Conservation (phyloP, 2,888 invertebrate species). For the Uropetala carovei region DNA sequence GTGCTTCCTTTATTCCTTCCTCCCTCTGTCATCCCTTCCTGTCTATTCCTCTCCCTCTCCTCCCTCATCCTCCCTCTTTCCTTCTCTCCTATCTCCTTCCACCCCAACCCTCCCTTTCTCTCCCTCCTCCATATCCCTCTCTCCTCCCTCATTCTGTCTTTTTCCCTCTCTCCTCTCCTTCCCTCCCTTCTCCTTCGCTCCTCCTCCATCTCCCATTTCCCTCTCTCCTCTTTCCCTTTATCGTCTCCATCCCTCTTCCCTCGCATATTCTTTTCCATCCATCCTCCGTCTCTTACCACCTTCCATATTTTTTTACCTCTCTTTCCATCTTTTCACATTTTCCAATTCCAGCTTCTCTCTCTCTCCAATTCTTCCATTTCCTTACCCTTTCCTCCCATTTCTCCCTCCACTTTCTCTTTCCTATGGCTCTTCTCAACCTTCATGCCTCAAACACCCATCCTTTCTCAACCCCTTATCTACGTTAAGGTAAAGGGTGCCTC, state of each 20-base stretch:
- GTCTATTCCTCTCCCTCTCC: background rate
- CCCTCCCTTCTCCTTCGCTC: background rate
- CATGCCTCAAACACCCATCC: background rate
- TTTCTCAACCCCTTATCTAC: constrained; percentile 1
- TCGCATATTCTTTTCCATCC: too few species aligned
- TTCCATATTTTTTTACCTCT: too few species aligned
- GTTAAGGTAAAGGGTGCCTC: constrained; percentile 10
- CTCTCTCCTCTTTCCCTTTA: background rate
- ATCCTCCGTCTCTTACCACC: too few species aligned
- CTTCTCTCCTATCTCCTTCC: too few species aligned
- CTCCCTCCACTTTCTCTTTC: background rate
- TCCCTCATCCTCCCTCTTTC: background rate
- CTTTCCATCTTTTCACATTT: too few species aligned
- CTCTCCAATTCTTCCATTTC: background rate
- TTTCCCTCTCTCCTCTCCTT: background rate
- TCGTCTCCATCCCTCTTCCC: background rate
- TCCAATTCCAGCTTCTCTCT: background rate
- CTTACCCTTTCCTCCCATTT: background rate
- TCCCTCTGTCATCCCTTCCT: background rate
- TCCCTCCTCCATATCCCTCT: background rate
- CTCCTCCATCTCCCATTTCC: background rate
- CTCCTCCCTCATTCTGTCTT: background rate
- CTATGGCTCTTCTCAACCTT: background rate
- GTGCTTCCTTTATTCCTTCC: background rate
- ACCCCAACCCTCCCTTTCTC: background rate